Base-by-base conservation (phyloP, 2,113 vertebrate species). In the Coptodon rendalli region DNA sequence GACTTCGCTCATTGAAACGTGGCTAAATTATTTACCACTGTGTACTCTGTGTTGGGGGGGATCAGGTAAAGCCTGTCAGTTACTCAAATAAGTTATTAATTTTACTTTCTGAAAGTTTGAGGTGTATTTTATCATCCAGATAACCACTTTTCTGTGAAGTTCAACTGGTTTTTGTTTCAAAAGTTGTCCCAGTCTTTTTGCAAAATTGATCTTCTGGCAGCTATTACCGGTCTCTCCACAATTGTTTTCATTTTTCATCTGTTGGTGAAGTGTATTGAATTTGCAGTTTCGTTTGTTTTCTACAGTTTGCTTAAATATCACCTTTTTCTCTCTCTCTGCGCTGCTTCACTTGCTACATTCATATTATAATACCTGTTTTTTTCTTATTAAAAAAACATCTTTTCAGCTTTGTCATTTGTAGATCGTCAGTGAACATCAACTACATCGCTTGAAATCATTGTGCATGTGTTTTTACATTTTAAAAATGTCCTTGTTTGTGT, bases 81-180 rank as follows among this genome's bases (percentile, higher is more conserved):
- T 73, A 79, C 85, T 89, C 68, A 90, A 90, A 89, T 88, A 71
- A 86, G 82, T 90, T 91, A 88, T 94, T 93, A 73, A 91, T 91
- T 89, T 93, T 92, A 57, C 63, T 88, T 91, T 89, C 86, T 85
- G 61, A 90, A 83, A 88, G 71, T 71, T 81, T 40, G 56, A 85
- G 86, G 80, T 84, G 73, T 38, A 89, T 91, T 91, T 92, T 81
- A 87, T 93, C 91, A 92, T 90, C 53, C 81, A 66, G 83, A 85
- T 86, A 68, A 80, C 10, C 91, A 87, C 66, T 85, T 85, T 86
- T 81, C 89, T 52, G 7, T 73, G 57, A 87, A 86, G 86, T 81
- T 9, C 73, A 83, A 85, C 84, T 90, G 85, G 89, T 95, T 92
- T 91, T 90, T 10, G 6, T 82, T 91, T 54, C 27, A 40, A 88